Base-by-base conservation (phyloP, 1,140 invertebrate species). In the Leptinotarsa undecemlineata region DNA sequence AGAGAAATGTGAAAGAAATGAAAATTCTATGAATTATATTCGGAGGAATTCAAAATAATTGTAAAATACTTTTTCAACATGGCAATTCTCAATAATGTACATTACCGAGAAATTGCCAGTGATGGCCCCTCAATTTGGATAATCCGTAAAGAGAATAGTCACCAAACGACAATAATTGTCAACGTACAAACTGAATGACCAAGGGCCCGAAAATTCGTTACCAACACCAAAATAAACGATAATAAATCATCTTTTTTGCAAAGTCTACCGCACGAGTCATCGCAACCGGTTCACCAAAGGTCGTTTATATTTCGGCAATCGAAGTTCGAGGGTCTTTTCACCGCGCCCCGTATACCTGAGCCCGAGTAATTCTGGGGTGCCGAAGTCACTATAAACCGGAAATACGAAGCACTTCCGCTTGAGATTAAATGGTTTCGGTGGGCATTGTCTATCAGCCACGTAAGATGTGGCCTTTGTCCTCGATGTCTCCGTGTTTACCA, bases 341-440 rank as follows among this genome's bases (percentile, higher is more conserved):
- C 17, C n/a, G 5, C 51, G 51, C n/a, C n/a, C n/a, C n/a, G n/a
- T 57, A 57, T 57, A 57, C 51, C 51, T 57, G 15, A 19, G 51
- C n/a, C 51, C n/a, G 51, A 57, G n/a, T 57, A 57, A 57, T 57
- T 57, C 51, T 57, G 51, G 51, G 51, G 51, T 57, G 51, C 2
- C 51, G 51, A 57, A 57, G 51, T 57, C 51, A 57, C n/a, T 57
- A 15, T 57, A 57, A 57, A 57, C 51, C 51, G 51, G 51, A 57
- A 57, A 57, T 17, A 57, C 15, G 51, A 57, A 57, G 51, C 51
- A n/a, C 51, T 57, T 57, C 51, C 51, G 51, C n/a, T n/a, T 57
- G 51, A 57, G 51, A 57, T 57, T 57, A 57, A 57, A 57, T 57
- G 51, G 51, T 57, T 57, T 57, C 51, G 51, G 15, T 57, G 51